Base-by-base conservation (phyloP, 2,888 invertebrate genomes). In the Gastracanthus pulcherrimus region DNA sequence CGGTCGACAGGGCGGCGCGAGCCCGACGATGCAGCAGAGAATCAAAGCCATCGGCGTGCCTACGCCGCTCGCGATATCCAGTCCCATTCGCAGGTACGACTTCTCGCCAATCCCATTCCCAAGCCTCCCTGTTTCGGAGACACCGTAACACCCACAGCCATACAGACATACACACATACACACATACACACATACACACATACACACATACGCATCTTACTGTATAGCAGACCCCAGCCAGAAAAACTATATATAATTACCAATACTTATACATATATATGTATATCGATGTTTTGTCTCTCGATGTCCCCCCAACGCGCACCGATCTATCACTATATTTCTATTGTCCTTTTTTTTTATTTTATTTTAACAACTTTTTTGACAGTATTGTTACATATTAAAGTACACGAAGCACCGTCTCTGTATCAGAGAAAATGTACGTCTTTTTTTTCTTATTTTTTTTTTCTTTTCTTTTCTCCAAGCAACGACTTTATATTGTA, bases 1-100 rank as follows among this genome's bases (percentile, higher is more conserved):
- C 89, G 83, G 92, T 83, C 90, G 92, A 76, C 92, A 92, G 13
- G 93, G 93, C 84, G 92, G 94, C 80, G 94, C 94, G 38, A 96
- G 97, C 88, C 97, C 97, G 78, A 97, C 97, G 71, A 96, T 97
- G 96, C 97, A 97, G 92, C 97, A 97, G 92, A 94, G 97, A 89
- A 96, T 97, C 89, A 97, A 97, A 92, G 96, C 97, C 82, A 94
- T 97, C 80, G 97, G 97, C 23, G 97, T 97, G 86, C 97, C 97
- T 81, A 97, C 97, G 84, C 97, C 97, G 51, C 93, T 97, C 77
- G 96, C 97, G 9, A 94, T 97, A 93, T 96, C 95, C 93, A 97
- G 97, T 93, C 97, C 97, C 82, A 96, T 97, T 87, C 93, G 97
- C 93, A 96, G 97, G 97, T 97, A 94, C 92, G 92, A 89, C 58